Percentiles rank a stretch among this genome's conserved stretches.
Conservation (phyloP, 2,888 invertebrate species). For the Vannuccia rotundouncinata region DNA sequence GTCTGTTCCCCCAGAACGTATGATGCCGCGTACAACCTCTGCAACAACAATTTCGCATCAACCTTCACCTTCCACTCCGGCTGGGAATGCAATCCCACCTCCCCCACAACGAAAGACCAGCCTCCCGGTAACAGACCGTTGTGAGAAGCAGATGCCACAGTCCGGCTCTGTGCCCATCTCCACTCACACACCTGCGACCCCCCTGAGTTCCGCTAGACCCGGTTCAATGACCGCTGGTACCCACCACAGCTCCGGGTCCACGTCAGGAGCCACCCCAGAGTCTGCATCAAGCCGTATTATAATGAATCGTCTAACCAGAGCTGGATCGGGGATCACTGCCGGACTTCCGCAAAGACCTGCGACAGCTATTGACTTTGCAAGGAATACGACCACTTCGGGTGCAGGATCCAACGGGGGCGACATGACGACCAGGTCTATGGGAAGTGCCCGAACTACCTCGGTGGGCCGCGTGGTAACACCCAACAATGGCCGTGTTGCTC, state of each 20-base stretch:
- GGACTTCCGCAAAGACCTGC: neutral
- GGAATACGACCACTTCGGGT: neutral
- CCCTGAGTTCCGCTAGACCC: neutral
- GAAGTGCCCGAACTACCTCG: neutral
- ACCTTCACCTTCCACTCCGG: neutral
- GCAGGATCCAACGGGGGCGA: neutral
- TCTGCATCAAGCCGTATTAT: conserved; percentile 15
- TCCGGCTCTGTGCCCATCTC: neutral
- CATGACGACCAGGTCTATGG: neutral
- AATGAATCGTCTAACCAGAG: conserved; percentile 1
- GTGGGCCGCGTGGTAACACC: neutral
- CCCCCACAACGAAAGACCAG: conserved; percentile 24
- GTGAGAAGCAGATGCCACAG: conserved; percentile 4
- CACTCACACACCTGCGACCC: neutral
- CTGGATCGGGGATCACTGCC: neutral
- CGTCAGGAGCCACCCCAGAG: neutral
- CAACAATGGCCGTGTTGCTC: neutral
- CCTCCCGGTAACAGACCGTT: conserved; percentile 30
- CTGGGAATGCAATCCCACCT: neutral
- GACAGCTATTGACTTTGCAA: neutral
- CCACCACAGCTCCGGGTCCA: too few relatives aligned
- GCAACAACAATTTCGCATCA: neutral
- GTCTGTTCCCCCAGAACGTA: neutral
- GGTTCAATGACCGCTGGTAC: neutral
- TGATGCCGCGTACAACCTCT: neutral